A percentile compares a stretch with the other conserved stretches of the same genome.
Conservation (phyloP, 2,113 vertebrate species). For the Spea multiplicata region DNA sequence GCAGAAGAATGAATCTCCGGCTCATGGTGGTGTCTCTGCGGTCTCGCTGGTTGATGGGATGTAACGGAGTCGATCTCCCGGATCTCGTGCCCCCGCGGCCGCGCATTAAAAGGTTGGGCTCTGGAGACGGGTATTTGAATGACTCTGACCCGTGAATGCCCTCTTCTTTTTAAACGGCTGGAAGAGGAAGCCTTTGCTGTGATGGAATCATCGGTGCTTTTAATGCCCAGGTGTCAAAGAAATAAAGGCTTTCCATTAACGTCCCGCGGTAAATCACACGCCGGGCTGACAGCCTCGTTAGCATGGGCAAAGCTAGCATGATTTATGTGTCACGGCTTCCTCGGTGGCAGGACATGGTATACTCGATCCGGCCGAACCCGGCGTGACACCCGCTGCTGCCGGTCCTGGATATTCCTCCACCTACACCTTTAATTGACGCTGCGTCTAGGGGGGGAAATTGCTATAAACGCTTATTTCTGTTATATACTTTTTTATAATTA, state of each 20-base stretch:
- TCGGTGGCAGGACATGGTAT: conserved; percentile 50
- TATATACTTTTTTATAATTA: too few species aligned
- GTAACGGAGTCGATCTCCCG: too few species aligned
- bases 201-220: conserved; percentile 50
- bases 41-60: neutral
- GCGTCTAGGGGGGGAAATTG: too few species aligned
- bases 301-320: conserved; percentile 57
- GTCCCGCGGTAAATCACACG: conserved; percentile 58
- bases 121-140: conserved; percentile 42
- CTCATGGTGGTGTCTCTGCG: too few species aligned
- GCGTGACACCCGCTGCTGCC: neutral
- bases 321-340: conserved; percentile 62
- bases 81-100: too few species aligned
- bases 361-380: conserved; percentile 47
- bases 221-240: conserved; percentile 53
- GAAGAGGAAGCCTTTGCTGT: conserved; percentile 47
- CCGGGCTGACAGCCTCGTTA: conserved; percentile 57
- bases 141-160: conserved; percentile 53
- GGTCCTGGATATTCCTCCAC: neutral
- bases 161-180: conserved; percentile 28
- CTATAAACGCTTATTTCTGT: too few species aligned
- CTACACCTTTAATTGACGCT: neutral
- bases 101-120: neutral
- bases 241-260: conserved; percentile 62
- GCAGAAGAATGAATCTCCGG: too few species aligned